Percentiles rank a stretch among this genome's conserved stretches.
These are phyloP conservation scores for Zaprionus nigranus DNA, from an alignment of 1,140 invertebrate species.

Conservation along the genomic window DNA sequence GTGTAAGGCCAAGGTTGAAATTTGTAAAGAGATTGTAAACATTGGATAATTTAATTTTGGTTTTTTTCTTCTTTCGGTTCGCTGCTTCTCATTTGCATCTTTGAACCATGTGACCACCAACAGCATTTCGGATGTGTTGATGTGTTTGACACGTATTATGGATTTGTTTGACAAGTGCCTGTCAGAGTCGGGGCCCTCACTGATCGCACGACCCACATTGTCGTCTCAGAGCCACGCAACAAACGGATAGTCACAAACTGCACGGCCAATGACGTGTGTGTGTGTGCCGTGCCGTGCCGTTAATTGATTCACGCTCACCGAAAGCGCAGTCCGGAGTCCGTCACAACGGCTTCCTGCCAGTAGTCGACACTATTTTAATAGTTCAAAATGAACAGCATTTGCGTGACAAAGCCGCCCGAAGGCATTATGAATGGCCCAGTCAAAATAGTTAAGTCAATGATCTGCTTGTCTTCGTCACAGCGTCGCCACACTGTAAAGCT, in stretches of 20 bases:
- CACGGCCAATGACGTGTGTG: slow-evolving; percentile 38
- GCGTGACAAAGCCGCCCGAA: slow-evolving; percentile 70
- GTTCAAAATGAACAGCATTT: slow-evolving; percentile 56
- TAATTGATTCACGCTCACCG: slow-evolving; percentile 70
- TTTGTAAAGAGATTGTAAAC: slow-evolving; percentile 83
- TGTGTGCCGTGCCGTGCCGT: slow-evolving; percentile 61
- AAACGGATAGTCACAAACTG: slow-evolving; percentile 13
- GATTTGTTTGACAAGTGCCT: slow-evolving; percentile 79
- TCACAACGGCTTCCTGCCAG: slow-evolving; percentile 32
- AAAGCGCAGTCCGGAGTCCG: slow-evolving; percentile 11
- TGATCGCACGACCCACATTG: slow-evolving; percentile 74
- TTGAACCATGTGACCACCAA: slow-evolving; percentile 31
- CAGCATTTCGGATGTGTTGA: slow-evolving; percentile 40
- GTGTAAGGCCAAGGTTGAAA: slow-evolving; percentile 79
- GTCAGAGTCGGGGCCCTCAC: slow-evolving; percentile 54
- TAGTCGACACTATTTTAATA: slow-evolving; percentile 44
- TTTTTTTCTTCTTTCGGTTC: slow-evolving; percentile 59
- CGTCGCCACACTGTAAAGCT: slow-evolving; percentile 33
- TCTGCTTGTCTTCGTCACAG: slow-evolving; percentile 32
- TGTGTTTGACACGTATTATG: slow-evolving; percentile 75
- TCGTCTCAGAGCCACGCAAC: slow-evolving; percentile 19
- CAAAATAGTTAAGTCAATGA: slow-evolving; percentile 35
- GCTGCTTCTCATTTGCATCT: slow-evolving; percentile 68
- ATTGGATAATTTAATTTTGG: slow-evolving; percentile 71
- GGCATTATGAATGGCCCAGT: slow-evolving; percentile 56